These are phyloP conservation scores for Trichechus manatus DNA, from an alignment of 2,113 vertebrate genomes.

Conservation along the genomic window DNA sequence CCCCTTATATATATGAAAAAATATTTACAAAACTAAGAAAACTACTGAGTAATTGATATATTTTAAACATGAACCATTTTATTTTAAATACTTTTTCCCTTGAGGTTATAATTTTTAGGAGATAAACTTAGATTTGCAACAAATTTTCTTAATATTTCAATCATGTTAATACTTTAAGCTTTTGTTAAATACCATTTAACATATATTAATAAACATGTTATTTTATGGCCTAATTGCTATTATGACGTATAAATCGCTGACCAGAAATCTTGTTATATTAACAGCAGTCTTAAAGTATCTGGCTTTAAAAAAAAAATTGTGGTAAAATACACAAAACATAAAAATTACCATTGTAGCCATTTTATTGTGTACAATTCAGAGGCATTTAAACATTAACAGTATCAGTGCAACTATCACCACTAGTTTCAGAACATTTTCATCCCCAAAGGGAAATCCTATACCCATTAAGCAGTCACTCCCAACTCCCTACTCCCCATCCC, in stretches of 20 bases:
- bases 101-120: not conserved
- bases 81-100: not conserved
- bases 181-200: conserved; percentile 11
- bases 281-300: not conserved
- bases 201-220: not conserved
- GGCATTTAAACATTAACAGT: not conserved
- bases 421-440: not conserved
- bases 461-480: not conserved
- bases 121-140: not conserved
- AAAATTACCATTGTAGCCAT: not conserved
- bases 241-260: not conserved
- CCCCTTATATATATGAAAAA: not conserved
- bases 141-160: not conserved
- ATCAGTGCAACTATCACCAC: not conserved
- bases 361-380: not conserved
- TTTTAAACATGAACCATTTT: conserved; percentile 28
- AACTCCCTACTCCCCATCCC: too few relatives aligned
- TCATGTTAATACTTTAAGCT: not conserved
- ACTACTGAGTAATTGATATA: not conserved
- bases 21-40: not conserved
- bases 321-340: not conserved
- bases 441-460: not conserved
- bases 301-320: not conserved
- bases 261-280: conserved; percentile 9
- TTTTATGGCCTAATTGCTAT: conserved; percentile 1